Conservation (phyloP, 2,888 invertebrate species). For the Hoplodrina ambigua region DNA sequence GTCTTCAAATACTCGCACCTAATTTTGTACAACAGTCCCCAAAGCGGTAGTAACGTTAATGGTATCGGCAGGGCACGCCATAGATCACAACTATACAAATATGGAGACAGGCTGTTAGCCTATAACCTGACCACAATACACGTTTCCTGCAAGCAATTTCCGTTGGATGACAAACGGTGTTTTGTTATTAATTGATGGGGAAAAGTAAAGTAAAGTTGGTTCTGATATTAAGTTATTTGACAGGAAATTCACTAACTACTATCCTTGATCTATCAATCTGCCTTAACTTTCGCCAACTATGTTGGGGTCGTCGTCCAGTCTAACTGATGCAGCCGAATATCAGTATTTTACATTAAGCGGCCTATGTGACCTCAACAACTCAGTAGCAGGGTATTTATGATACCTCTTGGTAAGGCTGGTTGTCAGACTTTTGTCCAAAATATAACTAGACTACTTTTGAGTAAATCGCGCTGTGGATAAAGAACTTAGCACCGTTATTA, state of each 20-base stretch:
- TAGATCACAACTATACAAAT: constrained; percentile 51
- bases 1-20: background rate
- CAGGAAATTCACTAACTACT: background rate
- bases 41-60: constrained; percentile 11
- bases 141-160: constrained; percentile 49
- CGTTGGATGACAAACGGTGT: constrained; percentile 43
- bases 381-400: too few species aligned
- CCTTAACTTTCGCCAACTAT: too few species aligned
- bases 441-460: too few species aligned
- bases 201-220: background rate
- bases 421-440: too few species aligned
- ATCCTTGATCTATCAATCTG: too few species aligned
- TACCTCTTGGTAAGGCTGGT: too few species aligned
- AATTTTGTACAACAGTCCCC: background rate
- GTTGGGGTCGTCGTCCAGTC: too few species aligned
- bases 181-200: constrained; percentile 29
- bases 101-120: constrained; percentile 46
- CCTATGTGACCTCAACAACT: too few species aligned
- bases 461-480: too few species aligned
- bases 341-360: too few species aligned
- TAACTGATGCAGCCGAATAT: too few species aligned
- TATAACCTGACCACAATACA: constrained; percentile 33
- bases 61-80: constrained; percentile 13
- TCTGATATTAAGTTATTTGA: background rate
- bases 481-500: too few species aligned